A percentile compares a stretch with the other conserved stretches of the same genome.
Conservation (phyloP, 2,888 invertebrate species). For the Thyatira batis region DNA sequence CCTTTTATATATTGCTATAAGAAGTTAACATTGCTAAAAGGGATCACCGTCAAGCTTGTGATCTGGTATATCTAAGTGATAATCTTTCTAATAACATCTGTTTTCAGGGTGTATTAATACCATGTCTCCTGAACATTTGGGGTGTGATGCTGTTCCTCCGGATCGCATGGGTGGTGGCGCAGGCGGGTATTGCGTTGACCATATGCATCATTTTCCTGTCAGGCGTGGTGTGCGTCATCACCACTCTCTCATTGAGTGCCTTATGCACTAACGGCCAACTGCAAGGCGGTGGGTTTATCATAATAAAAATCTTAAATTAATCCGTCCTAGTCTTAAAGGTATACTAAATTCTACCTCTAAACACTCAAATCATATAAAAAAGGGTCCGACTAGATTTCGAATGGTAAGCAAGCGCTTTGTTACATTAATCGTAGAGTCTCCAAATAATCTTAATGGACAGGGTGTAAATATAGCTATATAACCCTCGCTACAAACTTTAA, state of each 20-base stretch:
- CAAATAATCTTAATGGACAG: too few species aligned
- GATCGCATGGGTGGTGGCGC: constrained; percentile 97
- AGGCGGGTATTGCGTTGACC: constrained; percentile 90
- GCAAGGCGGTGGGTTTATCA: constrained; percentile 90
- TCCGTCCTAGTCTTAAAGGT: too few species aligned
- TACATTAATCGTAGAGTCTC: too few species aligned
- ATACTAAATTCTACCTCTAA: too few species aligned
- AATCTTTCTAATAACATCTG: neutral
- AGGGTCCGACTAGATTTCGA: too few species aligned
- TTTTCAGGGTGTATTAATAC: constrained; percentile 89
- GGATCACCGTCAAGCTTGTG: too few species aligned
- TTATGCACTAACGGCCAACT: constrained; percentile 98
- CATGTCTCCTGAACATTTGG: constrained; percentile 98
- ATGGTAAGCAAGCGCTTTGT: too few species aligned
- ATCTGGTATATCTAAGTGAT: too few species aligned
- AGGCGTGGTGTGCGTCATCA: constrained; percentile 87
- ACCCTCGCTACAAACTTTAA: constrained; percentile 35
- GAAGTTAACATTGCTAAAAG: too few species aligned
- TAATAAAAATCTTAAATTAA: neutral
- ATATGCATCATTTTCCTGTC: constrained; percentile 79
- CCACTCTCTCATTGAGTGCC: constrained; percentile 92
- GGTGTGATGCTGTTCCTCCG: constrained; percentile 99
- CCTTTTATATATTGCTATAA: too few species aligned
- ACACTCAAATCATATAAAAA: too few species aligned
- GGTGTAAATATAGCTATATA: neutral